These are phyloP conservation scores for Eurystomus glaucurus DNA, from an alignment of 2,797 vertebrate genomes.

Conservation along the genomic window DNA sequence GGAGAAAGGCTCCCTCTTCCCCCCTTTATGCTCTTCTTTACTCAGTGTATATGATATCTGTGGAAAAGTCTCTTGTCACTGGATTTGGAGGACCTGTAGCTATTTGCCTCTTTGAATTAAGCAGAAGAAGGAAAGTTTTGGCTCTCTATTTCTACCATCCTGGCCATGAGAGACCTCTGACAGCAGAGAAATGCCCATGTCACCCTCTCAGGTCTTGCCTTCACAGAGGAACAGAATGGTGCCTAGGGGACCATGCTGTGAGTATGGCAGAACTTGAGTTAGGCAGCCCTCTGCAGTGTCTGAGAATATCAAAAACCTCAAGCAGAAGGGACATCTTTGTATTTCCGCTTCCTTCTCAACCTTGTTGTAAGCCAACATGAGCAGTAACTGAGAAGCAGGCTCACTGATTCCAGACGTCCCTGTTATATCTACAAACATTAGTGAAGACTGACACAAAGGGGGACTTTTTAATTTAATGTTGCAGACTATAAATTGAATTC, in stretches of 20 bases:
- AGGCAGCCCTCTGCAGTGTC: not conserved
- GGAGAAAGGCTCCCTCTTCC: not conserved
- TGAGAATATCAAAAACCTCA: not conserved
- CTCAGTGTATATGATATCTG: fast-evolving
- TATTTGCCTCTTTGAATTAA: not conserved
- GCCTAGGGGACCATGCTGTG: not conserved
- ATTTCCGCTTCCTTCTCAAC: not conserved
- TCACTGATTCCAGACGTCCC: not conserved
- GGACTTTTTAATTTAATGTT: constrained; percentile 44
- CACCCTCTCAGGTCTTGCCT: not conserved
- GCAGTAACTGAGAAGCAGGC: not conserved
- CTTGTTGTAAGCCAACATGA: not conserved
- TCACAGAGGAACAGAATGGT: fast-evolving
- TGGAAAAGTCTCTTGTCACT: not conserved
- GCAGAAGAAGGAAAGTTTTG: not conserved
- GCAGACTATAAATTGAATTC: constrained; percentile 53
- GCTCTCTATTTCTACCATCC: not conserved
- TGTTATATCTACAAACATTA: not conserved
- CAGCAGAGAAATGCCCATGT: not conserved
- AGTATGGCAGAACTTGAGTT: not conserved
- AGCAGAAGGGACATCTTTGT: not conserved
- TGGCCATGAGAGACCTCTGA: not conserved
- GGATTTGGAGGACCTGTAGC: not conserved
- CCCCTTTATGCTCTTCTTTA: fast-evolving
- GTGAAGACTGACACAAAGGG: constrained; percentile 31